Base-by-base conservation (phyloP, 2,797 vertebrate genomes). In the Sebastes minor region DNA sequence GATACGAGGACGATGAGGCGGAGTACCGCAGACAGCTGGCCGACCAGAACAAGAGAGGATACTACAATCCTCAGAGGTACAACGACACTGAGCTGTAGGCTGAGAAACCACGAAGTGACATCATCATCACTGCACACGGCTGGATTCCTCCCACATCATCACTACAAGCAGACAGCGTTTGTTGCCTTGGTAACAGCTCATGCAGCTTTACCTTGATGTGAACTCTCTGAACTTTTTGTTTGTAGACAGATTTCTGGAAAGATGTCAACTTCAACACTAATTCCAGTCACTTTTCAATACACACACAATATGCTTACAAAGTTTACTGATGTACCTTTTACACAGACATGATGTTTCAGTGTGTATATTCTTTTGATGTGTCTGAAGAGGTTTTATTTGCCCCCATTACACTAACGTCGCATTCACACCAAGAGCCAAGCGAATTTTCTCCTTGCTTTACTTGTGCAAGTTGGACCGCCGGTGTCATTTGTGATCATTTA, bases 41-140 rank as follows among this genome's bases (percentile, higher is more conserved):
- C 0, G 97, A 98, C 27, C 97, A 98, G 38, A 97, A 95, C 9
- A 97, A 95, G 87, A 96, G 95, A 5, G 96, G 97, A 1, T 98
- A 97, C 90, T 98, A 97, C 2, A 97, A 96, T 67, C 88, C 96
- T 1, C 94, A 97, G 90, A 97, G 97, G 87, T 99, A 99, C 94
- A 98, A 97, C 38, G 98, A 99, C 95, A 99, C 98, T 0, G 98
- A 99, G 73, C 76, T 99, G 74, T 99, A 97, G 94, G 42, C 42
- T 2, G 13, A 28, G 10, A 3, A 30, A 25, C 30, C 76, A 52
- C 66, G 62, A 76, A 18, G 63, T 78, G 71, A 75, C 16, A 9
- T 49, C 80, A 25, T 55, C 59, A 20, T 53, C 49, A 73, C 8
- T 4, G n/a, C 28, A 25, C 16, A 8, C 1, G 1, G 22, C 35